Percentiles rank a stretch among this genome's conserved stretches.
These are phyloP conservation scores for Anastrepha ludens DNA, from an alignment of 1,140 invertebrate species.

Conservation along the genomic window DNA sequence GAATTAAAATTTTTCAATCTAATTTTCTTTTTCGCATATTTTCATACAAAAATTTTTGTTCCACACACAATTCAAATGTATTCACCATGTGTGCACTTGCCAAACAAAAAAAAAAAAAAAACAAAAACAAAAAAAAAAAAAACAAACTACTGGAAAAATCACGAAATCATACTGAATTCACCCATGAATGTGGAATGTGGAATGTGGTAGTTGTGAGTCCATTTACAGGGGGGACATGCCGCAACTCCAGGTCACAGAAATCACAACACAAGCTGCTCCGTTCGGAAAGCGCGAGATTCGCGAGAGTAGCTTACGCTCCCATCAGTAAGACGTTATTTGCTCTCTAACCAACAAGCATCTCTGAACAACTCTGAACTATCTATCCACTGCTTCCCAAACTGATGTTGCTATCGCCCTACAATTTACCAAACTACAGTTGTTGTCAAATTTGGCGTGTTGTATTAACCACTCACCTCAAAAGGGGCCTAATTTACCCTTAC, in stretches of 20 bases:
- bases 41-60: conserved; percentile 52
- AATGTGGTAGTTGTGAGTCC: conserved; percentile 63
- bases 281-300: conserved; percentile 59
- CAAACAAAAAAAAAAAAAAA: background rate
- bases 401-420: conserved; percentile 38
- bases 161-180: conserved; percentile 10
- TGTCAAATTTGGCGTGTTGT: conserved; percentile 43
- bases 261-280: conserved; percentile 63
- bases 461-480: background rate
- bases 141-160: conserved; percentile 13
- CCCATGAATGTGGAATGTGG: background rate
- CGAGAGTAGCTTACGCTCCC: conserved; percentile 61
- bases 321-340: conserved; percentile 63
- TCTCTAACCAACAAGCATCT: conserved; percentile 20
- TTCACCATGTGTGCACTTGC: background rate
- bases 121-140: conserved; percentile 28
- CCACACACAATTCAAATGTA: conserved; percentile 49
- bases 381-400: conserved; percentile 33
- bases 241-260: conserved; percentile 63
- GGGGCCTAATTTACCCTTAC: background rate
- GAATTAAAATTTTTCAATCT: conserved; percentile 35
- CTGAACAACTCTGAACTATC: conserved; percentile 38
- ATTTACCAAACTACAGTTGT: conserved; percentile 24
- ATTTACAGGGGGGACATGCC: conserved; percentile 81
- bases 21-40: conserved; percentile 49